Conservation (phyloP, 2,113 vertebrate species). For the Petrocephalus microphthalmus region DNA sequence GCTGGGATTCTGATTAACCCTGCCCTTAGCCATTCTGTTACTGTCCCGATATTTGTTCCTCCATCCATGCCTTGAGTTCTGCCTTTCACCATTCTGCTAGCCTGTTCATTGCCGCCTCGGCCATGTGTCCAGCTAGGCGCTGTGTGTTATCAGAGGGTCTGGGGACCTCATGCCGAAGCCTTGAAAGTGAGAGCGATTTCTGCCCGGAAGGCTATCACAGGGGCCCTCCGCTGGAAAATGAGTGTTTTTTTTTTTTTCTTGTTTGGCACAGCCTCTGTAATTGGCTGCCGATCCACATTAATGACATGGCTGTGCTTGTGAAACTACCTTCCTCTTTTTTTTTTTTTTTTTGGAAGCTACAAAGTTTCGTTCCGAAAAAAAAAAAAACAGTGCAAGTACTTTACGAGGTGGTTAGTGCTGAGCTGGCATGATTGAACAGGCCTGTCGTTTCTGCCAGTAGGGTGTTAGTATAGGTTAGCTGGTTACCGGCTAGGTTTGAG, state of each 20-base stretch:
- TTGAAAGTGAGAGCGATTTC: not conserved
- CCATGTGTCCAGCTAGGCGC: not conserved
- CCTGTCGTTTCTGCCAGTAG: not conserved
- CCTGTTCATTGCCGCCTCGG: not conserved
- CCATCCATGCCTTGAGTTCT: too few relatives aligned
- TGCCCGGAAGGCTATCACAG: not conserved
- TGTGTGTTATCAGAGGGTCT: not conserved
- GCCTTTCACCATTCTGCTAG: not conserved
- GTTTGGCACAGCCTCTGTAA: not conserved
- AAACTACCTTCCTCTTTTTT: not conserved
- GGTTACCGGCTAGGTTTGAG: not conserved
- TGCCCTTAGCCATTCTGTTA: not conserved
- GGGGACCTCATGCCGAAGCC: not conserved
- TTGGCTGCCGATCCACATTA: not conserved
- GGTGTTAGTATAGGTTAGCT: not conserved
- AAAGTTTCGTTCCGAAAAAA: conserved; percentile 7
- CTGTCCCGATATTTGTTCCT: too few relatives aligned
- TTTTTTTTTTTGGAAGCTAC: not conserved
- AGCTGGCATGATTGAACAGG: not conserved
- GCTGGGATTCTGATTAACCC: too few relatives aligned
- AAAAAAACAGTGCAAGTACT: not conserved
- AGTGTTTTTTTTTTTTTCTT: not conserved
- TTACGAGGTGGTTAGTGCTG: not conserved
- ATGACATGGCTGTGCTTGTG: not conserved
- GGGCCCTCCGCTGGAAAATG: not conserved